Evolutionary conservation across 2,888 invertebrate genomes (phyloP).

Genomic region (Latheticus oryzae): DNA sequence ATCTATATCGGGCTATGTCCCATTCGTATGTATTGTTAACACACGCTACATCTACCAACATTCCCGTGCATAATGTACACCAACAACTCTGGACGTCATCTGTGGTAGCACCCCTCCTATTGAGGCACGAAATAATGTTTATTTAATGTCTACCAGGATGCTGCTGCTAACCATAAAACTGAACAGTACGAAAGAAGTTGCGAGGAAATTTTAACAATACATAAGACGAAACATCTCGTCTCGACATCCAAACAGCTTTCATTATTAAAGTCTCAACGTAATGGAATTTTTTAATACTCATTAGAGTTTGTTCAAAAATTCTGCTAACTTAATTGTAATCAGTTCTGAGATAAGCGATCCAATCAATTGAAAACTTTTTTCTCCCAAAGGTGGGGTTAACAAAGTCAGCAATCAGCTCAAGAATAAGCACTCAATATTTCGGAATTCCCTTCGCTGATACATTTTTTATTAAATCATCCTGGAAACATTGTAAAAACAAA

Average conservation of each 20-base stretch:
- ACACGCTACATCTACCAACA: constrained; percentile 36
- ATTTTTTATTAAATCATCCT: constrained; percentile 14
- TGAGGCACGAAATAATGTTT: constrained; percentile 36
- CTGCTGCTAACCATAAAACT: constrained; percentile 32
- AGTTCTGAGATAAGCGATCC: constrained; percentile 26
- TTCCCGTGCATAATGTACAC: constrained; percentile 32
- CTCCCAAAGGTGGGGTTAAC: constrained; percentile 16
- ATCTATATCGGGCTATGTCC: constrained; percentile 23
- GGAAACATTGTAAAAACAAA: constrained; percentile 7
- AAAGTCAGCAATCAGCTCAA: constrained; percentile 33
- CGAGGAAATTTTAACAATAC: constrained; percentile 37
- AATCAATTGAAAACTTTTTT: constrained; percentile 20
- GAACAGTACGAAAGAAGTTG: constrained; percentile 29
- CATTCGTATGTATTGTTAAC: constrained; percentile 31
- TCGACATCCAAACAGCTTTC: constrained; percentile 16
- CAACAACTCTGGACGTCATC: constrained; percentile 30
- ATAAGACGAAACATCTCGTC: constrained; percentile 25
- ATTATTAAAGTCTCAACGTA: constrained; percentile 30
- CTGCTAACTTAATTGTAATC: constrained; percentile 31
- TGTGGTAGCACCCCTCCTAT: constrained; percentile 25
- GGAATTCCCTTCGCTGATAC: constrained; percentile 9
- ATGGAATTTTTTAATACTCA: constrained; percentile 36
- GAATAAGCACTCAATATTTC: constrained; percentile 20
- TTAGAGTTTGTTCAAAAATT: constrained; percentile 14
- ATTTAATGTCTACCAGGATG: constrained; percentile 37